Base-by-base conservation (phyloP, 2,797 vertebrate genomes). In the Microchirus variegatus region DNA sequence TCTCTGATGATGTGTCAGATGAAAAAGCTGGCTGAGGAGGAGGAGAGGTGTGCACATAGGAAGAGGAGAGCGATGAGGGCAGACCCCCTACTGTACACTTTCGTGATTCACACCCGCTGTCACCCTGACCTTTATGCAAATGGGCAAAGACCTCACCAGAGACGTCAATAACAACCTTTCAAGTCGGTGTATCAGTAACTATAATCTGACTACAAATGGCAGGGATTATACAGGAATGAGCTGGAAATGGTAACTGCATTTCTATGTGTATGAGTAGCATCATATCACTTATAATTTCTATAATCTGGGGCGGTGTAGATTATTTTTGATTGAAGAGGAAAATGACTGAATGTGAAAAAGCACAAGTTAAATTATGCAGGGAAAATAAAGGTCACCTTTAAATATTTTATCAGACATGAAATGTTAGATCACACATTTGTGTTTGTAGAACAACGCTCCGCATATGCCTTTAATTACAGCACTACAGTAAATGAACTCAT, bases 61-160 rank as follows among this genome's bases (percentile, higher is more conserved):
- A 12, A 9, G 35, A 38, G 48, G 56, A 47, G 36, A 15, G 40
- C 4, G 37, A 10, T 3, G 37, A 13, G 17, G 9, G 15, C 5
- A 19, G 69, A 70, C 74, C 78, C 66, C 78, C 77, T 51, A 43
- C 61, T 65, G 83, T 13, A 74, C 15, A 22, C 37, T 59, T 58
- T 14, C 42, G 54, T 82, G 78, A 87, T 66, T 89, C 75, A 85
- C 10, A 14, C 36, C 68, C 14, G 46, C 65, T 50, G 59, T 62
- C 13, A 18, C 59, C 5, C 4, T 75, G 83, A 79, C 83, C 71
- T 87, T 80, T 59, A 64, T 63, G 63, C 56, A 76, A 85, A 85
- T 68, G 71, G 64, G 18, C 22, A 57, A 83, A 87, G 81, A 81
- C 76, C 60, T 75, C 70, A 73, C 74, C 69, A 81, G 71, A 80